Conservation (phyloP, 2,113 vertebrate genomes). For the Laterallus jamaicensis region DNA sequence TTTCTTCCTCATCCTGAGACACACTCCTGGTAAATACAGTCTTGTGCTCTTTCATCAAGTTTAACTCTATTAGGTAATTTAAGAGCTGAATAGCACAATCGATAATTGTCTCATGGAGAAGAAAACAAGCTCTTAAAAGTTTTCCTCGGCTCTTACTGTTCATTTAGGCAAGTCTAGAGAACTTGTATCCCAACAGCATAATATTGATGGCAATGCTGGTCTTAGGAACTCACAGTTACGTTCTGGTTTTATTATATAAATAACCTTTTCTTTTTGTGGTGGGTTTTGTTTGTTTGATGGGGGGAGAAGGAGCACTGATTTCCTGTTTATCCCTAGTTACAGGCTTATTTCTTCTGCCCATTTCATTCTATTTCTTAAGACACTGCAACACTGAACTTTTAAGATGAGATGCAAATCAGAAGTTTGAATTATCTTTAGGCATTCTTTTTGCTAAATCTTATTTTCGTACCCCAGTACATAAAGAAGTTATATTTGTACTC, state of each 20-base stretch:
- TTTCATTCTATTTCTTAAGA: neutral
- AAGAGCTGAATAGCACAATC: neutral
- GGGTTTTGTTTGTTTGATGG: too few relatives aligned
- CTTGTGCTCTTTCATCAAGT: neutral
- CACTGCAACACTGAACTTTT: neutral
- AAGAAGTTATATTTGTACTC: neutral
- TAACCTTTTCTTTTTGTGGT: neutral
- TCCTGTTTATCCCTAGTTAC: neutral
- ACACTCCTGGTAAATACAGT: neutral
- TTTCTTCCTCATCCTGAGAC: neutral
- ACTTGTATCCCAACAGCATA: neutral
- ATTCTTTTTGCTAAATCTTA: neutral
- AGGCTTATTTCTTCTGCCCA: neutral
- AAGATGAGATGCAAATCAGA: neutral
- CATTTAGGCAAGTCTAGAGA: neutral
- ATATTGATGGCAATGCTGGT: neutral
- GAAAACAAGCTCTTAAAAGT: neutral
- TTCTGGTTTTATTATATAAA: neutral
- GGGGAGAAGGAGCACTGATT: fast-evolving
- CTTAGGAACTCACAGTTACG: neutral
- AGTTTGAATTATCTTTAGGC: neutral
- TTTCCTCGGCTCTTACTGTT: neutral
- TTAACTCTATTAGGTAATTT: neutral
- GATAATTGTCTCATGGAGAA: neutral
- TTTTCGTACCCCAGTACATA: neutral